Conservation (phyloP, 2,888 invertebrate genomes). For the Gortyna flavago region DNA sequence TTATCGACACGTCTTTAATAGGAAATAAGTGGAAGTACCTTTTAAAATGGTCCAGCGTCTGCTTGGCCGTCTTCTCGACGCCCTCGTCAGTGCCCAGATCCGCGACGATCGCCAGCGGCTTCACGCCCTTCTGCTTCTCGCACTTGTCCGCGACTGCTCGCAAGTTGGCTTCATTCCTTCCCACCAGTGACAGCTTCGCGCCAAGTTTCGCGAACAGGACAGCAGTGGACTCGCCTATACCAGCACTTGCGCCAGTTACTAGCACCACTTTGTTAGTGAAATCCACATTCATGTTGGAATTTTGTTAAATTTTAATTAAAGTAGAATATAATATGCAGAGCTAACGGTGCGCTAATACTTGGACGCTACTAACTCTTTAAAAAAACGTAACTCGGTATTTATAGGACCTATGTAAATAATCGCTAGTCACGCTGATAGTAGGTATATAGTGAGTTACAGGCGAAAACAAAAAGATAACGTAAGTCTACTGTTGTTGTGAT, state of each 20-base stretch:
- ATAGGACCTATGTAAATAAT: neutral
- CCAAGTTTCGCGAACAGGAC: constrained; percentile 70
- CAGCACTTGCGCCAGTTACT: constrained; percentile 76
- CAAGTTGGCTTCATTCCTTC: constrained; percentile 69
- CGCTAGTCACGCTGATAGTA: neutral
- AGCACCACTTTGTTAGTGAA: constrained; percentile 73
- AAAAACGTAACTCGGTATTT: too few species aligned
- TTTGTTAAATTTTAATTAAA: too few species aligned
- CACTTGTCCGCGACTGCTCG: constrained; percentile 66
- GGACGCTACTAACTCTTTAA: too few species aligned
- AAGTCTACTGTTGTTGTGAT: neutral
- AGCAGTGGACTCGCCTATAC: constrained; percentile 73
- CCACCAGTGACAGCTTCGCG: constrained; percentile 72
- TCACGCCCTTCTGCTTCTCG: constrained; percentile 60
- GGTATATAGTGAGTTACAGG: neutral
- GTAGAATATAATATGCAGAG: too few species aligned
- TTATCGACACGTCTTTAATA: too few species aligned
- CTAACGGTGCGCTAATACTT: too few species aligned
- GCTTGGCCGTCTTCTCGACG: constrained; percentile 68
- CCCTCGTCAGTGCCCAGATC: constrained; percentile 76
- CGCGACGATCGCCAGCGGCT: constrained; percentile 69
- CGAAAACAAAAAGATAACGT: neutral
- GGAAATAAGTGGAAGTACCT: constrained; percentile 44
- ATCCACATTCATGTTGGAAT: constrained; percentile 47
- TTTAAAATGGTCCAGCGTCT: constrained; percentile 71